Conservation (phyloP, 2,888 invertebrate genomes). For the Andrena minutula region DNA sequence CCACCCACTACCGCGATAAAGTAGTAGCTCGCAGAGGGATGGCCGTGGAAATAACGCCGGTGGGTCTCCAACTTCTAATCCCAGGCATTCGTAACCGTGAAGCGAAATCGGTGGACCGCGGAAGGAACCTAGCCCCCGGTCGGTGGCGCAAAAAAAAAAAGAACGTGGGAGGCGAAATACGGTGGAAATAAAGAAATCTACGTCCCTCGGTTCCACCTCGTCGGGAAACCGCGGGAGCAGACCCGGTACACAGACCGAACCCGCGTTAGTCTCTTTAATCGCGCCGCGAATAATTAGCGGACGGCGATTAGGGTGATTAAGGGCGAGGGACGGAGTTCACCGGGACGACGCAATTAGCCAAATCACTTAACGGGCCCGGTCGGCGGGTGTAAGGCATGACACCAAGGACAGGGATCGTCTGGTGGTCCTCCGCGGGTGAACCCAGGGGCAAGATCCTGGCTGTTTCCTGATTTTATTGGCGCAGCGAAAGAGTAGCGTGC, state of each 20-base stretch:
- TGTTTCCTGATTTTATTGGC: conserved; percentile 28
- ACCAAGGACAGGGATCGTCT: conserved; percentile 32
- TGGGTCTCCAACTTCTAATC: conserved; percentile 3
- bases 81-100: conserved; percentile 11
- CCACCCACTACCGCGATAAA: background rate
- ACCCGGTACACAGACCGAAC: conserved; percentile 46
- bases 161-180: conserved; percentile 46
- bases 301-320: conserved; percentile 81
- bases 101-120: conserved; percentile 3
- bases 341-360: conserved; percentile 79
- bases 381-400: conserved; percentile 63
- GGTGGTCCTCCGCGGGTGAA: conserved; percentile 38
- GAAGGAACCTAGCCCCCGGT: conserved; percentile 13
- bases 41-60: background rate
- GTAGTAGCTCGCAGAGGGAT: background rate
- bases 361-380: conserved; percentile 77
- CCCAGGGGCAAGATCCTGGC: background rate
- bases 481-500: background rate
- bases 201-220: conserved; percentile 33
- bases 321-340: conserved; percentile 68
- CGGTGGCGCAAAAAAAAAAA: conserved; percentile 13
- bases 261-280: conserved; percentile 79
- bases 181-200: conserved; percentile 71
- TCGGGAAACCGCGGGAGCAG: conserved; percentile 62
- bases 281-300: conserved; percentile 81